phyloP scores from a whole-genome alignment of 2,797 vertebrate genomes.

The Tapera naevia region DNA sequence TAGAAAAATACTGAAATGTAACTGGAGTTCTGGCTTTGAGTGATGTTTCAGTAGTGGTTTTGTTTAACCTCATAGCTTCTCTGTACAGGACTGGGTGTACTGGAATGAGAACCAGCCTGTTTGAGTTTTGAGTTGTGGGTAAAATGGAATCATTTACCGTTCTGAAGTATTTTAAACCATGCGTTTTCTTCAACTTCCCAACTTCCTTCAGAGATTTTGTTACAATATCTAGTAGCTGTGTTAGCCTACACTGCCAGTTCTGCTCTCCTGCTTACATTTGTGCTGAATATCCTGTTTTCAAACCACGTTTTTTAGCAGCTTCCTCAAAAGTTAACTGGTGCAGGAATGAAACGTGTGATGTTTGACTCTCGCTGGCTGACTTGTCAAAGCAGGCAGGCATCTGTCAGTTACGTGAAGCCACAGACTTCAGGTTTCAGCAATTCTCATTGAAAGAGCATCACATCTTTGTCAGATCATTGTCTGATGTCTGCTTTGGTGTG shows the following conservation, averaged over 20 bases:
- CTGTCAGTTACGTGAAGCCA: neutral
- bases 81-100: rapidly evolving
- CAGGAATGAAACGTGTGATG: neutral
- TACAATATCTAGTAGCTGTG: neutral
- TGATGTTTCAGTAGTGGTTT: neutral
- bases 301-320: neutral
- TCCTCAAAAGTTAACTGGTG: neutral
- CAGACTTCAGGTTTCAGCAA: neutral
- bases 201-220: neutral
- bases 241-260: neutral
- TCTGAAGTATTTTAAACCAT: neutral
- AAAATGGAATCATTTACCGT: neutral
- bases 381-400: neutral
- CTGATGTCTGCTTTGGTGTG: neutral
- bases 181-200: neutral
- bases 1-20: neutral
- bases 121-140: neutral
- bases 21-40: neutral
- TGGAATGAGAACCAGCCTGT: neutral
- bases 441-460: neutral
- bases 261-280: neutral
- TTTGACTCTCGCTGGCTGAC: neutral
- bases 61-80: neutral
- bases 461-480: neutral
- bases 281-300: neutral